Conservation (phyloP, 2,797 vertebrate species). For the Cyprinella venusta region DNA sequence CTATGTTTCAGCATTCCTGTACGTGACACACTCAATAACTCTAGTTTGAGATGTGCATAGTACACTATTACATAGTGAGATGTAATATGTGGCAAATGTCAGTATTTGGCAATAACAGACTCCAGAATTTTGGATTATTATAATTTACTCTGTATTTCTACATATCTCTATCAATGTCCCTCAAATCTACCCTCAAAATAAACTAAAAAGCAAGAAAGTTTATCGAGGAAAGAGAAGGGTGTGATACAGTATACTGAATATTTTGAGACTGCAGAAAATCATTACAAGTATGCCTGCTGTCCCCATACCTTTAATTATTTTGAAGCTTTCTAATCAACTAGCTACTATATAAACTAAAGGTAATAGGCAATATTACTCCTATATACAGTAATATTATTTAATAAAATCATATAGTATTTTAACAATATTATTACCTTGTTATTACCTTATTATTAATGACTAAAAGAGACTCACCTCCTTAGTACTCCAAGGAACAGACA, state of each 20-base stretch:
- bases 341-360: too few relatives aligned
- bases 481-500: slow-evolving; percentile 48
- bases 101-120: slow-evolving; percentile 10
- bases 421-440: too few relatives aligned
- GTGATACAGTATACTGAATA: neutral
- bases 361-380: neutral
- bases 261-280: neutral
- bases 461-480: slow-evolving; percentile 43
- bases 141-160: neutral
- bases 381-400: neutral
- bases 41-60: neutral
- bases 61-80: neutral
- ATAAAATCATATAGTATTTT: too few relatives aligned
- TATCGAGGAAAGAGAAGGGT: neutral
- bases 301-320: neutral
- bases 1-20: slow-evolving; percentile 22
- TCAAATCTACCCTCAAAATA: neutral
- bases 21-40: neutral
- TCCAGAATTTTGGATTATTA: neutral
- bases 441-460: neutral
- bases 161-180: neutral
- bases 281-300: neutral
- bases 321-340: neutral
- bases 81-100: slow-evolving; percentile 40
- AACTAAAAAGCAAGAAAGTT: slow-evolving; percentile 38